Base-by-base conservation (phyloP, 2,797 vertebrate genomes). In the Anguilla marmorata region DNA sequence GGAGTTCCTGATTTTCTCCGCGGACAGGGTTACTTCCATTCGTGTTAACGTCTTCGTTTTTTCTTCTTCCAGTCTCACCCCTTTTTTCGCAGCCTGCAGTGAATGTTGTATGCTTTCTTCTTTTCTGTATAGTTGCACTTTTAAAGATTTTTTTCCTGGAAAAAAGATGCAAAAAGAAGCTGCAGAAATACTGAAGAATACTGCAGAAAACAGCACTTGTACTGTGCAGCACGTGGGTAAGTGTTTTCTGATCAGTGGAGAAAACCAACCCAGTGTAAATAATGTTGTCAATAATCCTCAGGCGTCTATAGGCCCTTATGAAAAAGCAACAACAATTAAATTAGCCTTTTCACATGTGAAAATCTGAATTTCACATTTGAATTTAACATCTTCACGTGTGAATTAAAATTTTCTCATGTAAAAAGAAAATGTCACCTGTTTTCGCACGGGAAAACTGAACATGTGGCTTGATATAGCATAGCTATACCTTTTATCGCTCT, bases 1-100 rank as follows among this genome's bases (percentile, higher is more conserved):
- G 14, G 33, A 56, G n/a, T 89, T 95, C 94, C 91, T 95, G 91
- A 94, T 94, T 93, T 95, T 92, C 93, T 74, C 94, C 94, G 93
- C 93, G 92, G 94, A 94, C 91, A 94, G 94, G 95, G 94, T 94
- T 94, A 93, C 95, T 96, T 96, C 95, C 95, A 95, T 95, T 94
- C 95, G 95, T 88, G 90, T 16, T 93, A 93, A 93, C 94, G 93
- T 94, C 93, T 92, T 93, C 93, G 93, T 93, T 12, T 27, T 27
- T 88, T 27, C 45, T 76, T 45, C 69, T 1, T n/a, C 21, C n/a
- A 16, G 11, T 45, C 19, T 48, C 37, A 11, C 37, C 6, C 33
- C 37, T 21, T 48, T 33, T 37, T 37, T 30, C 48, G 72, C 69
- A 24, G 27, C 54, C 30, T 21, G 54, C 50, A 74, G 19, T 48